A percentile compares a stretch with the other conserved stretches of the same genome.
phyloP scores from a whole-genome alignment of 2,888 invertebrate genomes.

The Baronia brevicornis region DNA sequence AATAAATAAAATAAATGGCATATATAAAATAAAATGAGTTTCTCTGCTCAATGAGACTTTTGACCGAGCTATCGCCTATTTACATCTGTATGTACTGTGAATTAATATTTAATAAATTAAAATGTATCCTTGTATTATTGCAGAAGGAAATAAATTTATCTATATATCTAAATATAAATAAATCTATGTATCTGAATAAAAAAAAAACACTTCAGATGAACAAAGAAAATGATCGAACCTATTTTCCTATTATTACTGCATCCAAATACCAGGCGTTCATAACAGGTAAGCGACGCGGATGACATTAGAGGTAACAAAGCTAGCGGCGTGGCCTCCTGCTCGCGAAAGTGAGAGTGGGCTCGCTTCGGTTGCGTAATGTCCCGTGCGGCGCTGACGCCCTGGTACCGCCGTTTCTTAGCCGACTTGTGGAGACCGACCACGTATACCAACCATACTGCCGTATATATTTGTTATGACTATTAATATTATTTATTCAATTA shows the following conservation, averaged over 20 bases:
- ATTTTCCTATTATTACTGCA: slow-evolving; percentile 5
- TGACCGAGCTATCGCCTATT: no score
- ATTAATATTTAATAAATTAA: no score
- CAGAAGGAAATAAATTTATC: no score
- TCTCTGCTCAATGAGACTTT: no score
- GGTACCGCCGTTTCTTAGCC: slow-evolving; percentile 29
- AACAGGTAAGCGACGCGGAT: slow-evolving; percentile 32
- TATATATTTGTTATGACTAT: neutral
- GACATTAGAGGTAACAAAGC: slow-evolving; percentile 44
- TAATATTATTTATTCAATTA: neutral
- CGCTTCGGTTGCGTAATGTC: slow-evolving; percentile 53
- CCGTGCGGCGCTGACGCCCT: slow-evolving; percentile 50
- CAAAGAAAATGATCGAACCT: neutral
- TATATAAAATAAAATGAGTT: no score
- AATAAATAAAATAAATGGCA: no score
- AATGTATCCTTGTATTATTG: no score
- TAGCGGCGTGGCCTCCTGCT: slow-evolving; percentile 38
- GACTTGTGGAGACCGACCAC: neutral
- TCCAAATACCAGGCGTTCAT: slow-evolving; percentile 42
- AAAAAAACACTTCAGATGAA: neutral
- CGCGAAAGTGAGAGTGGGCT: slow-evolving; percentile 70
- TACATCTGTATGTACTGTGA: no score
- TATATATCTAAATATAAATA: no score
- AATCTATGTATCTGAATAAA: no score
- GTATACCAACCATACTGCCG: neutral